A percentile compares a stretch with the other conserved stretches of the same genome.
Evolutionary conservation across 2,797 vertebrate species (phyloP).

Genomic region (Microhierax caerulescens): DNA sequence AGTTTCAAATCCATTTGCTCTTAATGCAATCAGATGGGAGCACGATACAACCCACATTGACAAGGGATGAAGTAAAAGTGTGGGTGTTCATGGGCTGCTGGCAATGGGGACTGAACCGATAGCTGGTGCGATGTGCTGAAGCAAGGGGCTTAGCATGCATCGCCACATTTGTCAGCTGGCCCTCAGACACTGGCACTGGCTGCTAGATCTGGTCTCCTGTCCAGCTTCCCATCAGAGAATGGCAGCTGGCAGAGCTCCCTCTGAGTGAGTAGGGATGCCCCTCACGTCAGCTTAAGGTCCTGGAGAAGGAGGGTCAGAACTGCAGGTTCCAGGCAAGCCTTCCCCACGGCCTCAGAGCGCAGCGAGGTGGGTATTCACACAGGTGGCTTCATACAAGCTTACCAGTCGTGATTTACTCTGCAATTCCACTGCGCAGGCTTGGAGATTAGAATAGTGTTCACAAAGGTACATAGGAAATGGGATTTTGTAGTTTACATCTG

Average conservation of each 20-base stretch:
- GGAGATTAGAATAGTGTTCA: background rate
- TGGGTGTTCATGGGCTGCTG: background rate
- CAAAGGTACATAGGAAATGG: background rate
- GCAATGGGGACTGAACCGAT: background rate
- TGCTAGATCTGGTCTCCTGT: background rate
- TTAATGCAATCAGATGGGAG: background rate
- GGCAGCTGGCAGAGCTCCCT: fast-evolving
- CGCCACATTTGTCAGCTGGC: background rate
- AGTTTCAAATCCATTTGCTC: background rate
- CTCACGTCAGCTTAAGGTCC: background rate
- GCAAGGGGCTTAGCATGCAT: background rate
- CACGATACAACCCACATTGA: background rate
- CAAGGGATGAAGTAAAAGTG: background rate
- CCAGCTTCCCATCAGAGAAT: background rate
- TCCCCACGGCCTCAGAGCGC: background rate
- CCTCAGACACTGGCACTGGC: background rate
- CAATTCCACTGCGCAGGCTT: background rate
- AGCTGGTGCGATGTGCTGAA: fast-evolving
- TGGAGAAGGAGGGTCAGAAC: background rate
- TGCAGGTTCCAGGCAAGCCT: background rate
- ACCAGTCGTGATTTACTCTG: background rate
- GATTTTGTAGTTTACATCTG: background rate
- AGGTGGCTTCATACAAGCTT: background rate
- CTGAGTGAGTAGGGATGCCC: background rate
- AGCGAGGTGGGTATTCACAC: background rate